A percentile compares a stretch with the other conserved stretches of the same genome.
phyloP scores from a whole-genome alignment of 1,140 invertebrate species.

The Drosophila fuyamai region DNA sequence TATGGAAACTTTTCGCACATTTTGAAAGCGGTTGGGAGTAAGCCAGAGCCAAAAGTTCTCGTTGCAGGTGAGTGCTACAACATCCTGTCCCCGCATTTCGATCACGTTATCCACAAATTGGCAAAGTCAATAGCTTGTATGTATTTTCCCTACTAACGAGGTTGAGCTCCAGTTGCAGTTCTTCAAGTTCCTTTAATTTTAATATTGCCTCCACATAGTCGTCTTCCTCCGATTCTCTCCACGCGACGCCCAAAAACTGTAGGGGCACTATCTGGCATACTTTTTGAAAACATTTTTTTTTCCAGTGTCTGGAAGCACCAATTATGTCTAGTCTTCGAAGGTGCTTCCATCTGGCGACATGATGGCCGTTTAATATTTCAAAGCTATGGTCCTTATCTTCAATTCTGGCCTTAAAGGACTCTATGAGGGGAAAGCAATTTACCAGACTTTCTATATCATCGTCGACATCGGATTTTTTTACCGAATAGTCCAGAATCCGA shows the following conservation, averaged over 20 bases:
- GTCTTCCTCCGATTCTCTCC: slow-evolving; percentile 9
- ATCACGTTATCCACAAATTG: background rate
- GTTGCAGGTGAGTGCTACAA: slow-evolving; percentile 13
- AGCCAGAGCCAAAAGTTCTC: slow-evolving; percentile 24
- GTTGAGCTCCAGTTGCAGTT: slow-evolving; percentile 20
- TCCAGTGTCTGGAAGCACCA: background rate
- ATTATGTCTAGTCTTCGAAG: slow-evolving; percentile 11
- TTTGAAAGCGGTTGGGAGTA: slow-evolving; percentile 1
- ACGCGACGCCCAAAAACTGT: slow-evolving; percentile 6
- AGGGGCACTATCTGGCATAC: slow-evolving; percentile 10
- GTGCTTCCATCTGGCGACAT: slow-evolving; percentile 16
- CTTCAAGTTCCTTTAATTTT: slow-evolving; percentile 19
- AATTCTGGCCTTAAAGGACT: slow-evolving; percentile 7
- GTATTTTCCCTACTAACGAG: slow-evolving; percentile 8
- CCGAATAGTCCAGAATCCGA: slow-evolving; percentile 8
- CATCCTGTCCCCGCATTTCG: slow-evolving; percentile 11
- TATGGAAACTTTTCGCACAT: slow-evolving; percentile 9
- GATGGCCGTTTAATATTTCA: background rate
- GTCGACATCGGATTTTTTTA: background rate
- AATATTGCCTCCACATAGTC: slow-evolving; percentile 5
- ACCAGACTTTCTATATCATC: slow-evolving; percentile 16
- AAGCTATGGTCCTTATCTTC: background rate
- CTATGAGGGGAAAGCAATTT: slow-evolving; percentile 20
- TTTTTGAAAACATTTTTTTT: slow-evolving; percentile 3
- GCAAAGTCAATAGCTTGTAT: slow-evolving; percentile 9